Evolutionary conservation across 2,888 invertebrate species (phyloP).

Genomic region (Drosophila anomalata): DNA sequence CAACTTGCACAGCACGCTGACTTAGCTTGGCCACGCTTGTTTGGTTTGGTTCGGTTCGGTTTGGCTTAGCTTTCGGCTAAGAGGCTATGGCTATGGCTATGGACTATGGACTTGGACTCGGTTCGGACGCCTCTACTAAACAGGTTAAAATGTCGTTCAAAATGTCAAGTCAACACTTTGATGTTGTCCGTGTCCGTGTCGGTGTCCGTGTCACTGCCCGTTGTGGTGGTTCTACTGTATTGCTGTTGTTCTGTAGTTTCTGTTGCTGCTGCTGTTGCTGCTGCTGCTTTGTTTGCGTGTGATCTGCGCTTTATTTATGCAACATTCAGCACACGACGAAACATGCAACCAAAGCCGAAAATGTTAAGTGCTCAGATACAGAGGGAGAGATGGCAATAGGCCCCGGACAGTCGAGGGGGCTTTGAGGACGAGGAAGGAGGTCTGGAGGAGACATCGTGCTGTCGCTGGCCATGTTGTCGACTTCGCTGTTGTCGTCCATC

Average conservation of each 20-base stretch:
- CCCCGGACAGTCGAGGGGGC: background rate
- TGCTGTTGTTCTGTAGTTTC: slow-evolving; percentile 14
- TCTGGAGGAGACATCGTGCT: slow-evolving; percentile 54
- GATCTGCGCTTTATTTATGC: slow-evolving; percentile 78
- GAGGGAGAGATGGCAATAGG: slow-evolving; percentile 1
- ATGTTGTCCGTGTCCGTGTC: slow-evolving; percentile 73
- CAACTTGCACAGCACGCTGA: slow-evolving; percentile 66
- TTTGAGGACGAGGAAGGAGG: background rate
- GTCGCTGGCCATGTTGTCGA: slow-evolving; percentile 49
- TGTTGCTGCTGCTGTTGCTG: slow-evolving; percentile 23
- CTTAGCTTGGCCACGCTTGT: slow-evolving; percentile 72
- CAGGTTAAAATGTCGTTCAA: slow-evolving; percentile 81
- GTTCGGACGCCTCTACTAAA: slow-evolving; percentile 70
- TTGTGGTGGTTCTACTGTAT: slow-evolving; percentile 40
- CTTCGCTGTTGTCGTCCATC: slow-evolving; percentile 45
- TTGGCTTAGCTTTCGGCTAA: slow-evolving; percentile 10
- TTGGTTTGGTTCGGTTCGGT: slow-evolving; percentile 55
- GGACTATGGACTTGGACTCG: slow-evolving; percentile 19
- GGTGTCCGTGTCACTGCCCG: slow-evolving; percentile 36
- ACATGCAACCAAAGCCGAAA: slow-evolving; percentile 76
- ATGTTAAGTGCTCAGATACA: slow-evolving; percentile 66
- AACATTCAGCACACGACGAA: slow-evolving; percentile 78
- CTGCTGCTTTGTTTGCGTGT: slow-evolving; percentile 74
- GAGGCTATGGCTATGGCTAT: slow-evolving; percentile 16
- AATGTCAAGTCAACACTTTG: slow-evolving; percentile 81